A percentile compares a stretch with the other conserved stretches of the same genome.
Evolutionary conservation across 2,113 vertebrate genomes (phyloP).

Genomic region (Echinops telfairi): DNA sequence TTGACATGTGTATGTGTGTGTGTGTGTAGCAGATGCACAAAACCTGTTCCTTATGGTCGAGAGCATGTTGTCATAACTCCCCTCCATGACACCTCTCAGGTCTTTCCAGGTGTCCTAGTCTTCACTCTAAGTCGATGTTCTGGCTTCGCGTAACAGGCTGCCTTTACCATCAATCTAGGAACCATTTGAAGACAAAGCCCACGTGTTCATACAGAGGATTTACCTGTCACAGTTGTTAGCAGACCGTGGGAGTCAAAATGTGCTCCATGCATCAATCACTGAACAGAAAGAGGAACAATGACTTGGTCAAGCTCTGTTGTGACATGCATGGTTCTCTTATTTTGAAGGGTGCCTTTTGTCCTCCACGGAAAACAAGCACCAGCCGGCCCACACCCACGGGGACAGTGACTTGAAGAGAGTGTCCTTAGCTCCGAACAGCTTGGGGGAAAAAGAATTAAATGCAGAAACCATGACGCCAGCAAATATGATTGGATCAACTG

Average conservation of each 20-base stretch:
- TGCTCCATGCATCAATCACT: background rate
- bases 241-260: background rate
- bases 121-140: background rate
- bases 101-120: background rate
- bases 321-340: background rate
- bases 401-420: background rate
- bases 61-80: background rate
- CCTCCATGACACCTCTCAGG: background rate
- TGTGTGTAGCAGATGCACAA: background rate
- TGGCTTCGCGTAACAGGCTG: too few species aligned
- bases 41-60: background rate
- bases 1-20: background rate
- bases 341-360: background rate
- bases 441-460: conserved; percentile 27
- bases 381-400: background rate
- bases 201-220: background rate
- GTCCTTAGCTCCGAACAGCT: background rate
- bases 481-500: background rate
- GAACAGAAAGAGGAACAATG: background rate
- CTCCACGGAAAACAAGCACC: background rate
- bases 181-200: background rate
- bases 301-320: background rate
- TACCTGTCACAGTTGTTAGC: conserved; percentile 11
- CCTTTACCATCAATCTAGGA: background rate
- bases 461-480: background rate